Evolutionary conservation across 1,140 invertebrate species (phyloP), one percentile per base, ranked within the genome.

Genomic region (Drosophila pseudoobscura): DNA sequence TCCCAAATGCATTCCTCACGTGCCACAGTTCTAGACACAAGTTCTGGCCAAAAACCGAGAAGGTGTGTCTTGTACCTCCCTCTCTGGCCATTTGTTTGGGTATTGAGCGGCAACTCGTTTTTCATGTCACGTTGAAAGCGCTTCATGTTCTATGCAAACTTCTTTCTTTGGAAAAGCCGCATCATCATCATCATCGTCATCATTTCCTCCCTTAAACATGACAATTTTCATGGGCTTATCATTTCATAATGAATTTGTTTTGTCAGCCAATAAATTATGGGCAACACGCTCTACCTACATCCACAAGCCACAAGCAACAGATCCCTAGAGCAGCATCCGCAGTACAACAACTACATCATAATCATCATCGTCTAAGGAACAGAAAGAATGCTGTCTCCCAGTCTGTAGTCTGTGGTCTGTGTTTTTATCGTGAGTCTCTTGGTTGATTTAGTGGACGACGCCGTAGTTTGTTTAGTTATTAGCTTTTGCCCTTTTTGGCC

Each of bases 191-290:
- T 75, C 62, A 51, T 64, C 61, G 45, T 55, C 72, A 73, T 74
- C 65, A 74, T 71, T 73, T 50, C 57, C 68, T 63, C 50, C 44
- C 46, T 39, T 44, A 47, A 62, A 59, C 75, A 73, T 88, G 83
- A 83, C 83, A 79, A 83, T 83, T 88, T 70, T 61, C 60, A 57
- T 73, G 61, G 64, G 51, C 78, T 89, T 88, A 88, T 88, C 83
- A 88, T 89, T 83, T 79, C 75, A 83, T 83, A 88, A 88, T 88
- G 83, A 88, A 88, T 88, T 88, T 88, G 84, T 88, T 88, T 88
- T 88, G 83, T 88, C 83, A 88, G 83, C 84, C 71, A 83, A 88
- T 88, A 88, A 88, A 88, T 88, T 83, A 88, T 83, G 75, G 78
- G 53, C 75, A 87, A 78, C 82, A 87, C 78, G 83, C 65, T 87